phyloP scores from a whole-genome alignment of 1,140 invertebrate species.

The Neodiprion virginianus region DNA sequence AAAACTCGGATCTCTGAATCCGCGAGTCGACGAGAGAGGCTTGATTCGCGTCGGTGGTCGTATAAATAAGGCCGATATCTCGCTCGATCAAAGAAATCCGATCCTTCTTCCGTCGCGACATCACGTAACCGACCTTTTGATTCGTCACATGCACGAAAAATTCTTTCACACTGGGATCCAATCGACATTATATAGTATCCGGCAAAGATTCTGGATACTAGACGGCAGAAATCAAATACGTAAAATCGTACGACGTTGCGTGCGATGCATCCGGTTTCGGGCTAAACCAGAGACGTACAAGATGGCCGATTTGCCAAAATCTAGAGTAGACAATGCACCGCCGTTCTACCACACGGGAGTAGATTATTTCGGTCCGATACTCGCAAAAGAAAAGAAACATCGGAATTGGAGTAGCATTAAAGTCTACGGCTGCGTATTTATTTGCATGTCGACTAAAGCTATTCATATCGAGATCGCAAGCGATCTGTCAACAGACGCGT shows the following conservation, averaged over 20 bases:
- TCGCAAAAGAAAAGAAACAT: slow-evolving; percentile 22
- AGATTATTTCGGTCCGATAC: slow-evolving; percentile 48
- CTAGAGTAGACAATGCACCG: slow-evolving; percentile 28
- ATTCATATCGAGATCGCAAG: no score
- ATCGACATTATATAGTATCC: no score
- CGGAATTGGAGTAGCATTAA: no score
- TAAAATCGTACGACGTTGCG: no score
- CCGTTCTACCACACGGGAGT: slow-evolving; percentile 39
- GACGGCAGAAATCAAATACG: no score
- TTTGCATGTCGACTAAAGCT: no score
- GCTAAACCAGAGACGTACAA: slow-evolving; percentile 32
- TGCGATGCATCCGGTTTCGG: slow-evolving; percentile 40
- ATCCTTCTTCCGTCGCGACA: slow-evolving; percentile 47
- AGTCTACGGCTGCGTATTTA: no score
- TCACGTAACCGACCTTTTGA: slow-evolving; percentile 42
- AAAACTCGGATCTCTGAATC: slow-evolving; percentile 38
- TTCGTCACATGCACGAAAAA: slow-evolving; percentile 40
- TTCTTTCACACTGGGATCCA: no score
- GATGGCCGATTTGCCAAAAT: slow-evolving; percentile 43
- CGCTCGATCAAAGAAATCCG: slow-evolving; percentile 49
- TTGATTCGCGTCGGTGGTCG: slow-evolving; percentile 55
- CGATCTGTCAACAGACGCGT: no score
- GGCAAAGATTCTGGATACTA: no score
- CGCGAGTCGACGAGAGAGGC: slow-evolving; percentile 46
- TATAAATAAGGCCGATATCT: slow-evolving; percentile 40